Conservation (phyloP, 2,888 invertebrate species). For the Cacoxenus indagator region DNA sequence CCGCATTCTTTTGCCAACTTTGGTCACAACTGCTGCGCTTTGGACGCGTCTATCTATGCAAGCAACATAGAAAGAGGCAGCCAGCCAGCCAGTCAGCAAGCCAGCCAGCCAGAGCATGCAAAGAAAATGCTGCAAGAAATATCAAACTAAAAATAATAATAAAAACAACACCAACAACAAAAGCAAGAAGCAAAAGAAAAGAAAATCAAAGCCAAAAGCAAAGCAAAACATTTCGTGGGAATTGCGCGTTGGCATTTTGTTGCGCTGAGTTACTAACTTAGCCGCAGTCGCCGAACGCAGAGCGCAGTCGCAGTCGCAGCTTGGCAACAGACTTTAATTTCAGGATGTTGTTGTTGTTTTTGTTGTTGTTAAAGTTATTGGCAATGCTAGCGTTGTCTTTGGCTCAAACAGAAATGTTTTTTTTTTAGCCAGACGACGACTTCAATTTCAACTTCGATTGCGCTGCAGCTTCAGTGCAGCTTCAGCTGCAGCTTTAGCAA, state of each 20-base stretch:
- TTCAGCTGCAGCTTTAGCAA: not conserved
- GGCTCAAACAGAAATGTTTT: not conserved
- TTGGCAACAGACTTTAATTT: too few relatives aligned
- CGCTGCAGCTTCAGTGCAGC: too few relatives aligned
- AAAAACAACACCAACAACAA: not conserved
- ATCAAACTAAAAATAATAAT: not conserved
- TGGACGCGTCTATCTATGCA: conserved; percentile 45
- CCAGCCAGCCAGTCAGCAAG: too few relatives aligned
- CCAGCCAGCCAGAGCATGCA: not conserved
- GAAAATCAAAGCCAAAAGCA: too few relatives aligned
- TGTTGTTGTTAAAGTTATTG: not conserved
- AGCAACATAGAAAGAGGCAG: too few relatives aligned
- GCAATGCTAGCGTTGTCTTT: not conserved
- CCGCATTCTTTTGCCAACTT: conserved; percentile 47
- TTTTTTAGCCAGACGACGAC: too few relatives aligned
- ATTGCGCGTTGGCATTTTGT: conserved; percentile 46
- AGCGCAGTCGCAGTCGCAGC: not conserved
- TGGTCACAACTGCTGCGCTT: conserved; percentile 21
- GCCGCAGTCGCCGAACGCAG: not conserved
- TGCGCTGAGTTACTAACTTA: conserved; percentile 56
- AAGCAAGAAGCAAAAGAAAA: not conserved
- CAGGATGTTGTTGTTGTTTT: not conserved
- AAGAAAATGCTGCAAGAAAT: not conserved
- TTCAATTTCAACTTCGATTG: not conserved
- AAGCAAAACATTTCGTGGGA: conserved; percentile 22